Base-by-base conservation (phyloP, 2,113 vertebrate species). In the Melanostigma gelatinosum region DNA sequence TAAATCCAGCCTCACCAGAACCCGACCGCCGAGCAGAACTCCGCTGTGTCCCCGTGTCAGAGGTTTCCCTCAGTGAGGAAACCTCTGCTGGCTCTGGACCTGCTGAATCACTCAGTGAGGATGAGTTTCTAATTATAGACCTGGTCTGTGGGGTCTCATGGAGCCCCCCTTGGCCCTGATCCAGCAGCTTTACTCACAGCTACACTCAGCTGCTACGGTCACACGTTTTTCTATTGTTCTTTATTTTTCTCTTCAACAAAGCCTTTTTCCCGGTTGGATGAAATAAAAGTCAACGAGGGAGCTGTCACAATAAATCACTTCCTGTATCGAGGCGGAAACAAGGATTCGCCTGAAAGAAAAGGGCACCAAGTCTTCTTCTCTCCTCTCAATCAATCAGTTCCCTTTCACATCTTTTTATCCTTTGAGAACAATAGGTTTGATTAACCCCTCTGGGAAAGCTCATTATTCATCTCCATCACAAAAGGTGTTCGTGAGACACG, bases 111-210 rank as follows among this genome's bases (percentile, higher is more conserved):
- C 83, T 90, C 82, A 87, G 86, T 42, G 44, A 77, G 90, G 91
- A 92, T 93, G 93, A 92, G 91, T 89, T 89, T 91, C 91, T 93
- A 94, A 92, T 94, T 93, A 90, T 91, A 91, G 91, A 85, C 77
- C 81, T 62, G 77, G 65, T 66, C 81, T 74, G 79, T 61, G 70
- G 85, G 82, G 84, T 91, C 82, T 67, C 10, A 75, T 82, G 64
- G 40, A 84, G 80, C 88, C 87, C 89, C 83, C 60, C 80, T 80
- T 34, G 79, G 66, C 80, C 80, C 62, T 72, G 74, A 42, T 80
- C 85, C 88, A 85, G 77, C 36, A 0, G 80, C 75, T 58, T 6
- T 65, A 77, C 73, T 76, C 81, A 84, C 48, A 71, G 72, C 77
- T 54, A 4, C 73, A 48, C 73, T 58, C 71, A 15, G 36, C 62